Evolutionary conservation across 1,140 invertebrate species (phyloP).

Genomic region (Brachionus rubens): DNA sequence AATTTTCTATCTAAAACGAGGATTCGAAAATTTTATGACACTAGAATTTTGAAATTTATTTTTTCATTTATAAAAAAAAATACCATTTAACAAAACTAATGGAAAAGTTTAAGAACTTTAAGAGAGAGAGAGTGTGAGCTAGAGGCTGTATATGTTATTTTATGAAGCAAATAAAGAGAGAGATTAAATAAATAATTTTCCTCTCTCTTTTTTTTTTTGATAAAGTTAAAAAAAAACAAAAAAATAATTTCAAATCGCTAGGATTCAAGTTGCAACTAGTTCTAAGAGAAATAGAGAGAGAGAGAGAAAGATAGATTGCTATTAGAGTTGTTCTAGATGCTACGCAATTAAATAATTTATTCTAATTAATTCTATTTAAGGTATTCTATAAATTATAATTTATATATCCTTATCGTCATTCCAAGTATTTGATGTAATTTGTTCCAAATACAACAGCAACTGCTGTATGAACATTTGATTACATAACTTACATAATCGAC

Average conservation of each 20-base stretch:
- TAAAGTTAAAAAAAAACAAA: constrained; percentile 25
- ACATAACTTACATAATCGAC: too few relatives aligned
- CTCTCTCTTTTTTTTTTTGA: constrained; percentile 20
- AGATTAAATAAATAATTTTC: constrained; percentile 13
- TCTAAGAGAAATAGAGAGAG: too few relatives aligned
- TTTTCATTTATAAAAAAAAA: neutral
- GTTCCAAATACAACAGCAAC: too few relatives aligned
- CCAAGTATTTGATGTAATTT: too few relatives aligned
- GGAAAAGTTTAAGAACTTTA: neutral
- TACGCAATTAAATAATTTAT: constrained; percentile 44
- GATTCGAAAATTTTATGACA: too few relatives aligned
- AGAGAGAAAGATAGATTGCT: neutral
- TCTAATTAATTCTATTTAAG: constrained; percentile 44
- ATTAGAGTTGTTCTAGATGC: neutral
- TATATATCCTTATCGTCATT: constrained; percentile 22
- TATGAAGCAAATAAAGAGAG: neutral
- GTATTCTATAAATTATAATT: constrained; percentile 8
- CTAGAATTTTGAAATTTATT: neutral
- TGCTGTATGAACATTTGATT: too few relatives aligned
- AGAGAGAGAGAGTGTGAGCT: constrained; percentile 25
- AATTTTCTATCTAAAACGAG: too few relatives aligned
- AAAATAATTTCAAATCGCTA: constrained; percentile 15
- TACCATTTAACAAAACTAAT: too few relatives aligned
- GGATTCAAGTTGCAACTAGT: neutral
- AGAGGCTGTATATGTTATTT: constrained; percentile 14